Conservation (phyloP, 2,113 vertebrate species). For the Siphamia tubifer region DNA sequence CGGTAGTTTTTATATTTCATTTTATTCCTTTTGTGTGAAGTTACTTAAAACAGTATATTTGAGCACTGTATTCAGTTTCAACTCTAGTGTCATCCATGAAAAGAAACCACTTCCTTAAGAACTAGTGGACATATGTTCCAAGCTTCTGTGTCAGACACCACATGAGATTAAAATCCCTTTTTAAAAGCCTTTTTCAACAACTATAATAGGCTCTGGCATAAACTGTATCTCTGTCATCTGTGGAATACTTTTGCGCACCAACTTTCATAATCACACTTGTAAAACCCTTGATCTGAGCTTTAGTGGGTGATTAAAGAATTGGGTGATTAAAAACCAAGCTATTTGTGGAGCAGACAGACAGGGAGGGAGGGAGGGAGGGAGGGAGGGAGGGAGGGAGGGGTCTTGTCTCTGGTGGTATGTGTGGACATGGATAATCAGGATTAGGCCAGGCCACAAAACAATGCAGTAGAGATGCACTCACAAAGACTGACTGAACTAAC, state of each 20-base stretch:
- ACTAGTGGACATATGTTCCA: too few relatives aligned
- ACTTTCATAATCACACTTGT: constrained; percentile 58
- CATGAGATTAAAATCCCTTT: too few relatives aligned
- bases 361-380: neutral
- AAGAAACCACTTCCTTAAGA: too few relatives aligned
- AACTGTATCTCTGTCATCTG: constrained; percentile 39
- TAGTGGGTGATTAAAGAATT: constrained; percentile 58
- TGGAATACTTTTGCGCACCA: constrained; percentile 23
- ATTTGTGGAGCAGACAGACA: constrained; percentile 38
- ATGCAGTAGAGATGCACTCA: neutral
- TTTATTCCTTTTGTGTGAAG: too few relatives aligned
- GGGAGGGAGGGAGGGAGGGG: too few relatives aligned
- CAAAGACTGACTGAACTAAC: neutral
- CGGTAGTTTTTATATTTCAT: too few relatives aligned
- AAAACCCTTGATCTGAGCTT: constrained; percentile 50
- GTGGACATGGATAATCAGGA: constrained; percentile 59
- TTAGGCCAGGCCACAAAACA: constrained; percentile 46
- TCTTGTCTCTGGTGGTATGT: constrained; percentile 9
- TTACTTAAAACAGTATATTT: too few relatives aligned
- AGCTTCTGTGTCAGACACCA: too few relatives aligned
- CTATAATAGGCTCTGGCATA: too few relatives aligned
- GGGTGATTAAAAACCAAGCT: constrained; percentile 29
- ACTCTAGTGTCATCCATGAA: too few relatives aligned
- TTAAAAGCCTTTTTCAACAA: too few relatives aligned
- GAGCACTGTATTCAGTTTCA: too few relatives aligned